Evolutionary conservation across 2,888 invertebrate species (phyloP).

Genomic region (Pardosa pseudoannulata): DNA sequence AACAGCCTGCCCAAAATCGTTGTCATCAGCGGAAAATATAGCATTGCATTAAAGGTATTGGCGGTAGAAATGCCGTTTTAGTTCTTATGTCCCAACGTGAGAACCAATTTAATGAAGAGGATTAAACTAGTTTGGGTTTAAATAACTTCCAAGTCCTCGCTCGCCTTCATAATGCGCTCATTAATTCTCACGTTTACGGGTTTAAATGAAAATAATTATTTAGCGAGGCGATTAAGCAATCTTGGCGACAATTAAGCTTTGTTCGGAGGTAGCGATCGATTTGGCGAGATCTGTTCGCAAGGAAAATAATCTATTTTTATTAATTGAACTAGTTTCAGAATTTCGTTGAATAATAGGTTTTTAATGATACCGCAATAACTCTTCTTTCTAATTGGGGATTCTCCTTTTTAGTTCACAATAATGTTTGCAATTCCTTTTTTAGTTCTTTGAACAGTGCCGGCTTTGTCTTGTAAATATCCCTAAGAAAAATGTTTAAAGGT

Average conservation of each 20-base stretch:
- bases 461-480: no score
- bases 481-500: no score
- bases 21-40: not conserved
- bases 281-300: not conserved
- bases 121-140: not conserved
- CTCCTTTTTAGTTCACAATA: no score
- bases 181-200: not conserved
- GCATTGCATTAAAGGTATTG: not conserved
- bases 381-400: no score
- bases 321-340: not conserved
- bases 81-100: not conserved
- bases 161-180: not conserved
- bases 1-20: not conserved
- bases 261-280: not conserved
- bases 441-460: no score
- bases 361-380: no score
- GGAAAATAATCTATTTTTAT: not conserved
- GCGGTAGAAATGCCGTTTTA: not conserved
- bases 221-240: not conserved
- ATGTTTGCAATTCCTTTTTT: no score
- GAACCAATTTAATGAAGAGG: not conserved
- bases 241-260: not conserved
- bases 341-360: not conserved
- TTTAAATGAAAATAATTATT: slow-evolving; percentile 10
- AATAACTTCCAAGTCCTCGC: not conserved